Evolutionary conservation across 1,140 invertebrate species (phyloP).

Genomic region (Augochlora pura): DNA sequence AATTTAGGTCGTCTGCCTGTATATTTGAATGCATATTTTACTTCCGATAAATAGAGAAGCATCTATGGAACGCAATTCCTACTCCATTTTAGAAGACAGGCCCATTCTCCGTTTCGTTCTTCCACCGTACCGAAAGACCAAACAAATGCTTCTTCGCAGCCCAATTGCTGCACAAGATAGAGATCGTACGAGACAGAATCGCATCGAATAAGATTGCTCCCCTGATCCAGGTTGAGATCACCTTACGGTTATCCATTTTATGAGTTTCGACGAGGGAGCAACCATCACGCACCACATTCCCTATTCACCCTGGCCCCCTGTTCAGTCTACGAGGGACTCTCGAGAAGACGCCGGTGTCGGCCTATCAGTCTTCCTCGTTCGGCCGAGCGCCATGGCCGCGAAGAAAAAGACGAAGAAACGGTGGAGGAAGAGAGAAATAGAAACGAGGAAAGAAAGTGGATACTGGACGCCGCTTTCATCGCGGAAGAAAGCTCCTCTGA

Average conservation of each 20-base stretch:
- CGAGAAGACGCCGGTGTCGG: not conserved
- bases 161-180: not conserved
- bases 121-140: too few species aligned
- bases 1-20: too few species aligned
- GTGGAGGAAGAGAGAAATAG: not conserved
- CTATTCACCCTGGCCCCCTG: conserved; percentile 31
- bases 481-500: not conserved
- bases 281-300: conserved; percentile 24
- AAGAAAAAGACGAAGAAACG: not conserved
- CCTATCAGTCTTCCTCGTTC: not conserved
- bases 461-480: not conserved
- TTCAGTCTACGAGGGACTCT: not conserved
- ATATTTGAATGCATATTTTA: too few species aligned
- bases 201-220: not conserved
- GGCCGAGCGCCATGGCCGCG: too few species aligned
- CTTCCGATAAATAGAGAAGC: too few species aligned
- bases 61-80: too few species aligned
- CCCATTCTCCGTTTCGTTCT: too few species aligned
- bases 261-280: conserved; percentile 30
- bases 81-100: too few species aligned
- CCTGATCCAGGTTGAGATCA: conserved; percentile 20
- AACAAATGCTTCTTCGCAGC: not conserved
- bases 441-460: conserved; percentile 2
- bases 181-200: not conserved
- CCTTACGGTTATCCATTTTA: conserved; percentile 41